phyloP scores from a whole-genome alignment of 2,113 vertebrate genomes.

The Neolamprologus caudopunctatus region DNA sequence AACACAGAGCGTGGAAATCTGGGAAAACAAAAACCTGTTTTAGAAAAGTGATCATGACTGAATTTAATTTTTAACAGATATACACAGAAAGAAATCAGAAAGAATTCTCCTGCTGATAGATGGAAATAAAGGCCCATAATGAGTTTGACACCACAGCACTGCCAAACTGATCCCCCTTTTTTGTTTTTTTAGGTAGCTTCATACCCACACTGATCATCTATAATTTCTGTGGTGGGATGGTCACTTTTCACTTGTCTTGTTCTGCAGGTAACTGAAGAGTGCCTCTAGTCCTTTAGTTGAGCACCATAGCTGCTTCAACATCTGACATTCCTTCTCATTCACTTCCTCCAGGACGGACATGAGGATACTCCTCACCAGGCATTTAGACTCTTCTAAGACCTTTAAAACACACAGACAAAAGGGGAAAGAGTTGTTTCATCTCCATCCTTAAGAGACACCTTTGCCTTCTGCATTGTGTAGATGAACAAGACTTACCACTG shows the following conservation, averaged over 20 bases:
- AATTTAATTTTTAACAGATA: background rate
- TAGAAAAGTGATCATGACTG: background rate
- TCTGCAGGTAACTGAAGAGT: slow-evolving; percentile 90
- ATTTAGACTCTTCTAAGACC: slow-evolving; percentile 96
- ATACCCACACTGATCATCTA: background rate
- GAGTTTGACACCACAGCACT: background rate
- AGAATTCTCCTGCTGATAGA: background rate
- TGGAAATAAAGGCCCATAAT: background rate
- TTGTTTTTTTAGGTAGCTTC: background rate
- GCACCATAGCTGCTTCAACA: slow-evolving; percentile 94
- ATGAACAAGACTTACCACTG: slow-evolving; percentile 77
- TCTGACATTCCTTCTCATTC: slow-evolving; percentile 92
- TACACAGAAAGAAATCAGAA: background rate
- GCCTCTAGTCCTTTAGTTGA: slow-evolving; percentile 96
- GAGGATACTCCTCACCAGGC: slow-evolving; percentile 86
- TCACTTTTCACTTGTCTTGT: slow-evolving; percentile 89
- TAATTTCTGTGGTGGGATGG: background rate
- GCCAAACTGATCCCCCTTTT: background rate
- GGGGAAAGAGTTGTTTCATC: background rate
- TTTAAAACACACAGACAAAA: slow-evolving; percentile 45
- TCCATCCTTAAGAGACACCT: background rate
- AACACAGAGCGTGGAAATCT: background rate
- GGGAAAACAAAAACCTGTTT: slow-evolving; percentile 3
- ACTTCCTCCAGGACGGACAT: slow-evolving; percentile 88
- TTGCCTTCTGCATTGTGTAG: background rate